Conservation (phyloP, 2,888 invertebrate genomes). For the Drymonia ruficornis region DNA sequence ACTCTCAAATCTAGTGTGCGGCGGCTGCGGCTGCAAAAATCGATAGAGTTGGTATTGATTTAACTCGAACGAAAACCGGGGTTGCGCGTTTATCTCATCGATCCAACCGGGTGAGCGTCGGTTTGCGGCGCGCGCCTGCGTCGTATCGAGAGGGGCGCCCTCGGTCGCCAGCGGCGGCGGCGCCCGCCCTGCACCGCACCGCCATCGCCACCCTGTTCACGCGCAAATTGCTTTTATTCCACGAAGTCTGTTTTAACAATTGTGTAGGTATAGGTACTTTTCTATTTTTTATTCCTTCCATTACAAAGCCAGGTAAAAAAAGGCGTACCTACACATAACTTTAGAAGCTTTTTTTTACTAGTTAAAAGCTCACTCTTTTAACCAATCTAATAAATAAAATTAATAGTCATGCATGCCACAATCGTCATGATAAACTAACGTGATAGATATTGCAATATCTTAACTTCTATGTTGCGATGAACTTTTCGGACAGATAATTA, state of each 20-base stretch:
- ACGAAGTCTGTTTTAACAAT: slow-evolving; percentile 8
- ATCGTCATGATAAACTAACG: no score
- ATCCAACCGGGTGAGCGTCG: slow-evolving; percentile 76
- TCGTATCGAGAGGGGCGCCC: slow-evolving; percentile 58
- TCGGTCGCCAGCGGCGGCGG: slow-evolving; percentile 38
- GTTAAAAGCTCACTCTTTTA: no score
- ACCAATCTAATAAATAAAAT: no score
- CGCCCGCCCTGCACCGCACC: slow-evolving; percentile 59
- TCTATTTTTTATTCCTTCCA: neutral
- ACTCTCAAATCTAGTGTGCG: slow-evolving; percentile 78
- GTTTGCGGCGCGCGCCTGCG: slow-evolving; percentile 62
- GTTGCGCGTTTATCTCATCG: slow-evolving; percentile 92
- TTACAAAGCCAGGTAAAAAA: no score
- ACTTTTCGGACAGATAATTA: no score
- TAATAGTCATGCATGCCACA: no score
- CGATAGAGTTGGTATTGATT: slow-evolving; percentile 91
- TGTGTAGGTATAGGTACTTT: neutral
- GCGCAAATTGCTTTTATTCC: slow-evolving; percentile 65
- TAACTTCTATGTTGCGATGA: no score
- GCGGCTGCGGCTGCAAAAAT: slow-evolving; percentile 88
- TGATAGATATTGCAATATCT: no score
- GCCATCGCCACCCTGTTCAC: slow-evolving; percentile 71
- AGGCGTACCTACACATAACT: no score
- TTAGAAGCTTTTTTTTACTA: no score
- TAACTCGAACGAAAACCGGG: slow-evolving; percentile 87